phyloP scores from a whole-genome alignment of 1,140 invertebrate genomes.

The Euwallacea similis region DNA sequence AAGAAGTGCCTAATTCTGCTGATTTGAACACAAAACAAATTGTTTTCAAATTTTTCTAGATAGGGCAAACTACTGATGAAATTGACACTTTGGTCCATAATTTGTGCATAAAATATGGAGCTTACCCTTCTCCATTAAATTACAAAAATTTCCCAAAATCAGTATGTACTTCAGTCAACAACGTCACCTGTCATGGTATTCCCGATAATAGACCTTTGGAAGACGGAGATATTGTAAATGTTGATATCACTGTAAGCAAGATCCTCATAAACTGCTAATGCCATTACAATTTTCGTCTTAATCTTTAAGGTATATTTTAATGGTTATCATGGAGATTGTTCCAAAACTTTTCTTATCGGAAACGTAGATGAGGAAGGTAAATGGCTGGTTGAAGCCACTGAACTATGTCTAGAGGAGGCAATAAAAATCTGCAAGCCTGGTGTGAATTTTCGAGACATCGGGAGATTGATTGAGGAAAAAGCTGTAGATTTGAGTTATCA shows the following conservation, averaged over 20 bases:
- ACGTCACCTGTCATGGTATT: conserved; percentile 93
- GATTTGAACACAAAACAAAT: conserved; percentile 25
- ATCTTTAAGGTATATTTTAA: conserved; percentile 73
- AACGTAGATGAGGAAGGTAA: conserved; percentile 74
- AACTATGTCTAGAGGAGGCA: conserved; percentile 71
- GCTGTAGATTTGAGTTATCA: conserved; percentile 66
- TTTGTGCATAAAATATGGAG: conserved; percentile 67
- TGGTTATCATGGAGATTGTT: conserved; percentile 92
- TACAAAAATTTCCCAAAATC: conserved; percentile 91
- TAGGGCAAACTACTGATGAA: conserved; percentile 84
- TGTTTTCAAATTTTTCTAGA: conserved; percentile 57
- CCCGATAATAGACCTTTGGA: conserved; percentile 79
- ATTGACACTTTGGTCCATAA: conserved; percentile 79
- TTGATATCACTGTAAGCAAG: conserved; percentile 83
- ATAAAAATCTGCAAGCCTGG: conserved; percentile 79
- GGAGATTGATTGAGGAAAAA: conserved; percentile 65
- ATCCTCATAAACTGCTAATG: neutral
- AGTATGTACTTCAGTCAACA: conserved; percentile 93
- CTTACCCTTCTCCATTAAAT: conserved; percentile 89
- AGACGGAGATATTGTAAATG: conserved; percentile 89
- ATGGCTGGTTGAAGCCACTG: conserved; percentile 69
- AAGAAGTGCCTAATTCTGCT: neutral
- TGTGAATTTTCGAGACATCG: conserved; percentile 74
- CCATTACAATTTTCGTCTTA: conserved; percentile 19
- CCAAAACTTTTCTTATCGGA: conserved; percentile 83